Conservation (phyloP, 2,888 invertebrate genomes). For the Schizotus pectinicornis region DNA sequence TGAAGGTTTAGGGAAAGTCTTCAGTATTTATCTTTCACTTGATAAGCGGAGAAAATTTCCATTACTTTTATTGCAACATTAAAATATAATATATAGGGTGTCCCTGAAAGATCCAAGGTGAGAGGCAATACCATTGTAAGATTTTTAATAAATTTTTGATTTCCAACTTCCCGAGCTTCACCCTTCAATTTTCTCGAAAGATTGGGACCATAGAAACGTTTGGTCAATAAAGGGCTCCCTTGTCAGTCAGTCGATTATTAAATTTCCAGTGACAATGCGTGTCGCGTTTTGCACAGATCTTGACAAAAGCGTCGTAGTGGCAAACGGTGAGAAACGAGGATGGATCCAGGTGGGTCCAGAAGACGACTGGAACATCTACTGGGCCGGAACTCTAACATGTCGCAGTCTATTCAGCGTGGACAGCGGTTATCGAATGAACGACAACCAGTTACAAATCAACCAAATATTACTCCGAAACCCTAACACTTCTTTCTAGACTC, state of each 20-base stretch:
- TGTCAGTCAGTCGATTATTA: slow-evolving; percentile 5
- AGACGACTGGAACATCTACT: slow-evolving; percentile 96
- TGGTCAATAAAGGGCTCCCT: slow-evolving; percentile 16
- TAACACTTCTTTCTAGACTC: slow-evolving; percentile 64
- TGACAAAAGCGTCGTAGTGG: slow-evolving; percentile 91
- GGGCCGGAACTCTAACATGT: slow-evolving; percentile 92
- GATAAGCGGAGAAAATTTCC: too few relatives aligned
- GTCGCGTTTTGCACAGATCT: slow-evolving; percentile 82
- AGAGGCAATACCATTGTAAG: too few relatives aligned
- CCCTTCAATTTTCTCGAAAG: too few relatives aligned
- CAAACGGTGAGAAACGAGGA: slow-evolving; percentile 90
- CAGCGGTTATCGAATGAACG: slow-evolving; percentile 88
- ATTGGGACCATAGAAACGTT: neutral
- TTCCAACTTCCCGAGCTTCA: too few relatives aligned
- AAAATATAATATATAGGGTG: too few relatives aligned
- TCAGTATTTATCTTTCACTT: too few relatives aligned
- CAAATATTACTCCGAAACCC: neutral
- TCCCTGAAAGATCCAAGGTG: too few relatives aligned
- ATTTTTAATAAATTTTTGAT: too few relatives aligned
- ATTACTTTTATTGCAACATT: too few relatives aligned
- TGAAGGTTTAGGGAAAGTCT: too few relatives aligned
- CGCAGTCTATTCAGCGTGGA: slow-evolving; percentile 91
- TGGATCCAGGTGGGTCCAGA: slow-evolving; percentile 89
- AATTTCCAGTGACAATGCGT: slow-evolving; percentile 52
- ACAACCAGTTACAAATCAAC: slow-evolving; percentile 74